Percentiles rank a stretch among this genome's conserved stretches.
Conservation (phyloP, 1,140 invertebrate species). For the Maconellicoccus hirsutus region DNA sequence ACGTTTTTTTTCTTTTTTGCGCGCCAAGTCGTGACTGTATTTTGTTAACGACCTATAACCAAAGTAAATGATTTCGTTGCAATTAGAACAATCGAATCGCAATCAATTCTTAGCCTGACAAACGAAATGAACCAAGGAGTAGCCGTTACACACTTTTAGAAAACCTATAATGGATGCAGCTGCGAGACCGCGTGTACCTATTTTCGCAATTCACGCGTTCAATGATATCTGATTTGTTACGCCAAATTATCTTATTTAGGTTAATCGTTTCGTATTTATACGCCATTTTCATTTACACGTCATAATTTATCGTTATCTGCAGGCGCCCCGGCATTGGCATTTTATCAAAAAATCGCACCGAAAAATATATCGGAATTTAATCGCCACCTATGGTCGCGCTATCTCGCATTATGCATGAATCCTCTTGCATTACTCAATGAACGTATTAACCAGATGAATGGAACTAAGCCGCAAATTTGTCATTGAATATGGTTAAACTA, state of each 20-base stretch:
- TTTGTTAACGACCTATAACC: slow-evolving; percentile 4
- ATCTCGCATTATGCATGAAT: too few species aligned
- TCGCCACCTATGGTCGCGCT: too few species aligned
- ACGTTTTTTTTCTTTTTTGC: too few species aligned
- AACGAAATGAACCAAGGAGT: neutral
- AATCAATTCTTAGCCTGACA: neutral
- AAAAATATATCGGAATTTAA: too few species aligned
- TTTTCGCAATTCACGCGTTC: neutral
- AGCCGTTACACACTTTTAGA: neutral
- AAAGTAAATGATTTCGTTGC: slow-evolving; percentile 4
- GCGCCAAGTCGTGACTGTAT: slow-evolving; percentile 2
- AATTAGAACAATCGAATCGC: slow-evolving; percentile 8
- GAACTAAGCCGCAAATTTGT: too few species aligned
- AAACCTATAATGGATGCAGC: neutral
- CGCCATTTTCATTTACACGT: neutral
- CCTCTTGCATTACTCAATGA: too few species aligned
- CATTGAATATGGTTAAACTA: too few species aligned
- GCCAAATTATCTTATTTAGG: neutral
- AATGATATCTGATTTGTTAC: slow-evolving; percentile 4
- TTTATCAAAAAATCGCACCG: too few species aligned
- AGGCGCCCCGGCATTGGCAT: too few species aligned
- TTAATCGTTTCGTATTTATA: slow-evolving; percentile 3
- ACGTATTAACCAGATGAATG: too few species aligned
- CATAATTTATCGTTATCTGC: neutral
- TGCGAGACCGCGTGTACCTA: neutral